Evolutionary conservation across 1,140 invertebrate genomes (phyloP).

Genomic region (Berghia stephanieae): DNA sequence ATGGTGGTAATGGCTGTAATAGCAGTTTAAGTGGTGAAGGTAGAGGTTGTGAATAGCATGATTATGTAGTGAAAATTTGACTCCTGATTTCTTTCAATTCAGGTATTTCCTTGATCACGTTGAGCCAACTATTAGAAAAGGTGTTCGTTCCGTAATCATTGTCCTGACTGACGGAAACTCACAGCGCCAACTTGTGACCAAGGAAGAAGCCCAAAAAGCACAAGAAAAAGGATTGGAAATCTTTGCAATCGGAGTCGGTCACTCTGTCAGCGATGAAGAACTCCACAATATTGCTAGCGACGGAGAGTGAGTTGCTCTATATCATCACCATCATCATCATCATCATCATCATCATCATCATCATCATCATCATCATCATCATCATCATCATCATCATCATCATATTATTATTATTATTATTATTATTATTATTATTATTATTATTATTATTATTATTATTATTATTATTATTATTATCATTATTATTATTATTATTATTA

Average conservation of each 20-base stretch:
- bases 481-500: too few species aligned
- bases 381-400: too few species aligned
- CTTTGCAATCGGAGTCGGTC: slow-evolving; percentile 44
- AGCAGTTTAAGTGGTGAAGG: too few species aligned
- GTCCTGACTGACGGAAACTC: slow-evolving; percentile 45
- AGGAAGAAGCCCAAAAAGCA: slow-evolving; percentile 23
- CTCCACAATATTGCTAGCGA: slow-evolving; percentile 39
- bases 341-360: too few species aligned
- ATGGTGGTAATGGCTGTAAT: background rate
- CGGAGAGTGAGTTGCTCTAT: slow-evolving; percentile 31
- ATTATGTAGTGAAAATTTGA: background rate
- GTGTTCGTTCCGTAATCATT: slow-evolving; percentile 28
- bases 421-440: too few species aligned
- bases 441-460: too few species aligned
- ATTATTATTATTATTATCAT: too few species aligned
- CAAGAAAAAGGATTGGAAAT: slow-evolving; percentile 29
- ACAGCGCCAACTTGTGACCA: slow-evolving; percentile 26
- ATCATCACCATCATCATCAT: too few species aligned
- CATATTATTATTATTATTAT: too few species aligned
- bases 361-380: too few species aligned
- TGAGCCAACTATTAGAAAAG: slow-evolving; percentile 19
- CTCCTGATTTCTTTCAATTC: background rate
- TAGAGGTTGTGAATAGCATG: background rate
- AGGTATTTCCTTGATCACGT: slow-evolving; percentile 30
- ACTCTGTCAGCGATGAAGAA: slow-evolving; percentile 30